Evolutionary conservation across 2,113 vertebrate species (phyloP), one percentile per base, ranked within the genome.

Genomic region (Datnioides undecimradiatus): DNA sequence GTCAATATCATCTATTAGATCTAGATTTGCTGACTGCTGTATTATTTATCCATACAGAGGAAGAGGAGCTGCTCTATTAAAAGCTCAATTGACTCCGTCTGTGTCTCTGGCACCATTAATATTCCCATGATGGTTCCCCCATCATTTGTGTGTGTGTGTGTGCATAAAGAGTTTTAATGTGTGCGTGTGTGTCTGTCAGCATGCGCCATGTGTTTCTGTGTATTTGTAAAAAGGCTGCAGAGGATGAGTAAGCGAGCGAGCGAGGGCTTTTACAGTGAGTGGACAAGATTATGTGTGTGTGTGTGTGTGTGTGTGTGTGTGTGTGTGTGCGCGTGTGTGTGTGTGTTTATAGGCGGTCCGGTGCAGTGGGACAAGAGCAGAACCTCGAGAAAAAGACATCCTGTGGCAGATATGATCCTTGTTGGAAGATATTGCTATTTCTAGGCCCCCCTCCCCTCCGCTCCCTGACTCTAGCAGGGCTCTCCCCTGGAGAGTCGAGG

Each of bases 1-100:
- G 90, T 93, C 90, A 91, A 80, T 89, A 91, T 91, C 89, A 90
- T 93, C 83, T 86, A 85, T 92, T 88, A 87, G 88, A 80, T 80
- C 54, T 67, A 52, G 69, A 88, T 91, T 83, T 91, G 90, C 90
- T 92, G 92, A 93, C 89, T 91, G 73, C 71, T 83, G 89, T 86
- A 88, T 87, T 92, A 91, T 92, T 91, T 90, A 89, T 88, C 82
- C 60, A 83, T 43, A 75, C 41, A 80, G 58, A 84, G 71, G 59
- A 67, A 79, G 76, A 86, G 70, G 83, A 80, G 77, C 81, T 9
- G 82, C 90, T 87, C 90, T 84, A 91, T 90, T 90, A 90, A 90
- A 91, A 91, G 90, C 85, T 79, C 88, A 74, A 84, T 83, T 91
- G 90, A 90, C 79, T 90, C 83, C 5, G 75, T 84, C 75, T 77